These are phyloP conservation scores for Cryptocephalus primarius DNA, from an alignment of 2,888 invertebrate species.

Conservation along the genomic window DNA sequence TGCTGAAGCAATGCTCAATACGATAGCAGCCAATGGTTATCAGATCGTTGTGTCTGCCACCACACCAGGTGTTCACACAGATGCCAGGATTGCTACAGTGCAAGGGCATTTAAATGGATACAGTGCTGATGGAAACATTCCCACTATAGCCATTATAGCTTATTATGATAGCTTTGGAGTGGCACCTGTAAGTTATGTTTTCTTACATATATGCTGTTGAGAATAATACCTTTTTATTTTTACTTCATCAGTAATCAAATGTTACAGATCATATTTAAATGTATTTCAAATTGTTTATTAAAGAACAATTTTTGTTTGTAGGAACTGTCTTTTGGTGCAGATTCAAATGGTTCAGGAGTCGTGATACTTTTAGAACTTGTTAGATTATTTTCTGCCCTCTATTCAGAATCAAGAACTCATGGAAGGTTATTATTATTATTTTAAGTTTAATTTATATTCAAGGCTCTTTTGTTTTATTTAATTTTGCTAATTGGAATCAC, in stretches of 20 bases:
- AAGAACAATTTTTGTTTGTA: conserved; percentile 30
- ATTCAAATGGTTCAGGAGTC: conserved; percentile 88
- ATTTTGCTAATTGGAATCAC: too few species aligned
- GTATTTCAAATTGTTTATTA: too few species aligned
- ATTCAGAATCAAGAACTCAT: conserved; percentile 60
- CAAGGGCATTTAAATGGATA: conserved; percentile 75
- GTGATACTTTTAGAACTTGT: conserved; percentile 79
- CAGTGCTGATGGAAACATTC: conserved; percentile 49
- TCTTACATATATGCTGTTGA: too few species aligned
- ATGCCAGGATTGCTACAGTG: conserved; percentile 76
- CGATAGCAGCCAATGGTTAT: conserved; percentile 90
- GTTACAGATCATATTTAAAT: too few species aligned
- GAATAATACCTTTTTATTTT: not conserved
- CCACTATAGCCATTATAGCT: conserved; percentile 83
- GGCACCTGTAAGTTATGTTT: conserved; percentile 65
- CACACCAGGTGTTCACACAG: conserved; percentile 57
- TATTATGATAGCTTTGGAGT: conserved; percentile 88
- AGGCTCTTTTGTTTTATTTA: too few species aligned
- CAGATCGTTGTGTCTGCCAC: conserved; percentile 78
- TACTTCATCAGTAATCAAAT: too few species aligned
- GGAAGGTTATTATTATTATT: conserved; percentile 37
- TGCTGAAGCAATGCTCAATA: conserved; percentile 69
- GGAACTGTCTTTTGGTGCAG: conserved; percentile 81
- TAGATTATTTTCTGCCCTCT: conserved; percentile 77
- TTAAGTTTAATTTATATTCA: too few species aligned